These are phyloP conservation scores for Drosophila prosaltans DNA, from an alignment of 1,140 invertebrate genomes.

Conservation along the genomic window DNA sequence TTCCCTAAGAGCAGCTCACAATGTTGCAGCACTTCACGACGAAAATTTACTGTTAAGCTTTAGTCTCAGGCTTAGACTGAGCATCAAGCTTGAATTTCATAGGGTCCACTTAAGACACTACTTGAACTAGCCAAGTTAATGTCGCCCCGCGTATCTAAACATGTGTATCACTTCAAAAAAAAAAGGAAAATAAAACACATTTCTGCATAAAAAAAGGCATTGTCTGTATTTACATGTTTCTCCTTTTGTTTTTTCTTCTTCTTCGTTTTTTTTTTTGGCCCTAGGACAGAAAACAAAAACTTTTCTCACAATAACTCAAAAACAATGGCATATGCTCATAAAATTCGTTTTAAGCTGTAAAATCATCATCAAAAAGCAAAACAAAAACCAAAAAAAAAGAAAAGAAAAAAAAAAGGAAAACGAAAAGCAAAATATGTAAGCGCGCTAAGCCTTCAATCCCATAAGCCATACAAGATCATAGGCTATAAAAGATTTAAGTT, in stretches of 20 bases:
- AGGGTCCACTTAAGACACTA: constrained; percentile 41
- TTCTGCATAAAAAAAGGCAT: constrained; percentile 53
- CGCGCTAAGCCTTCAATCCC: constrained; percentile 56
- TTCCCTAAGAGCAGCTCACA: constrained; percentile 36
- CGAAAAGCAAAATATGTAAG: constrained; percentile 67
- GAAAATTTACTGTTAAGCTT: constrained; percentile 73
- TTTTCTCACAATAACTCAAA: constrained; percentile 82
- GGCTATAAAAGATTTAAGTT: constrained; percentile 69
- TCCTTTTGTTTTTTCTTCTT: constrained; percentile 22
- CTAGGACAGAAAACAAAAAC: constrained; percentile 26
- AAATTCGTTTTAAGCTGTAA: constrained; percentile 83
- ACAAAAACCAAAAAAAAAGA: neutral
- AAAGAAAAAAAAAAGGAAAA: neutral
- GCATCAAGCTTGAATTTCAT: constrained; percentile 6
- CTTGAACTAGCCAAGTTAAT: constrained; percentile 64
- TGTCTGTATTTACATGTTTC: constrained; percentile 7
- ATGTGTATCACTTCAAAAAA: constrained; percentile 70
- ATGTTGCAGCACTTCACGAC: constrained; percentile 54
- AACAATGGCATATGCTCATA: constrained; percentile 82
- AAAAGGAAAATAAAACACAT: neutral
- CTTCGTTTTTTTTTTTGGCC: constrained; percentile 12
- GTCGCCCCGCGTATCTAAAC: constrained; percentile 76
- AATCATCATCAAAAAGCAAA: constrained; percentile 76
- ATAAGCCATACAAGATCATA: constrained; percentile 44
- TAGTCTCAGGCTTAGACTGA: constrained; percentile 17